Conservation (phyloP, 2,113 vertebrate species). For the Grallaria varia region DNA sequence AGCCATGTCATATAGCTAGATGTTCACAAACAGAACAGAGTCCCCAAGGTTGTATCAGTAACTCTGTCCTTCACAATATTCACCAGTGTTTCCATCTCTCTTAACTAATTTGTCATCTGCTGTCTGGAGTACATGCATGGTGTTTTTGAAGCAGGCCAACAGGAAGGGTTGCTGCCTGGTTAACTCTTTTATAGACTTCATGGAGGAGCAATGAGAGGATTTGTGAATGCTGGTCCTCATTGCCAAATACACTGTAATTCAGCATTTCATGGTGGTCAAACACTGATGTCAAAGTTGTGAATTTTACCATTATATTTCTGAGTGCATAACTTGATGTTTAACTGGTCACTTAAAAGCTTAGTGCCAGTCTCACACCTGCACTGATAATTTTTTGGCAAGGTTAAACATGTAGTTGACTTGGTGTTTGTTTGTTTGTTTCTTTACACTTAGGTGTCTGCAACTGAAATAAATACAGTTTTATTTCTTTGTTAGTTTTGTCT, state of each 20-base stretch:
- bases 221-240: neutral
- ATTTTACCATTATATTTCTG: neutral
- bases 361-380: neutral
- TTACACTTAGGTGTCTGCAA: neutral
- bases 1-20: neutral
- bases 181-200: conserved; percentile 13
- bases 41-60: neutral
- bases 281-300: neutral
- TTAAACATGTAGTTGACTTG: neutral
- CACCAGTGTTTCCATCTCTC: neutral
- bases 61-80: neutral
- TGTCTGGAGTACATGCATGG: neutral
- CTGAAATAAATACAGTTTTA: neutral
- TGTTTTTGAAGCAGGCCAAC: neutral
- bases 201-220: neutral
- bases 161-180: neutral
- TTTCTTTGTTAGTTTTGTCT: neutral
- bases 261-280: neutral
- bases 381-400: neutral
- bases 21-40: neutral
- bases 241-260: neutral
- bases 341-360: neutral
- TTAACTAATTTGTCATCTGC: neutral
- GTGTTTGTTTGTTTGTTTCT: neutral
- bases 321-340: neutral